Evolutionary conservation across 2,888 invertebrate genomes (phyloP), one percentile per base, ranked within the genome.

Genomic region (Phlogophora meticulosa): DNA sequence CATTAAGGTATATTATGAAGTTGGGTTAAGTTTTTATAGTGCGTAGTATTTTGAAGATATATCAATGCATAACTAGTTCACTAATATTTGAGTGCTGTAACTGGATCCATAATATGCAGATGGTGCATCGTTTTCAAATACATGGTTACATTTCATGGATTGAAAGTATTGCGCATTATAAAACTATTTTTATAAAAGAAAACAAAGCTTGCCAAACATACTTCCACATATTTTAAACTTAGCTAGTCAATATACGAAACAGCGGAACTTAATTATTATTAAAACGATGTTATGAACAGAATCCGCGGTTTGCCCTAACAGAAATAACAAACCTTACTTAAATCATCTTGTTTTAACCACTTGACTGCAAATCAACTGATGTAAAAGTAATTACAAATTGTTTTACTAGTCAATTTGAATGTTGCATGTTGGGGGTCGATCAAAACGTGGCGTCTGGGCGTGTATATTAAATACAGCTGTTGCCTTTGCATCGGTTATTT

Each of bases 351-450:
- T 42, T 60, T 49, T 45, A 13, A 45, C 36, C 11, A 11, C 66
- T 5, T 67, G 82, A 63, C 72, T 80, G 80, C 72, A 75, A 78
- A 72, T 59, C 51, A 74, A 69, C 53, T 51, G 40, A 63, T 55
- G 59, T 32, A 36, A 64, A 51, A 45, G 32, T 5, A 42, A 48
- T 53, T 34, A 69, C 60, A 79, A 78, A 81, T 77, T 72, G 80
- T 78, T 77, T 72, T 81, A 83, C 89, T 90, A 89, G 89, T 90
- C 89, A 89, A 88, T 82, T 88, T 78, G 71, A 76, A 75, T 80
- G 76, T 71, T 76, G 71, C 82, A 75, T 76, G 80, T 71, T 79
- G 80, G 82, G 80, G 74, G 76, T 74, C 64, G 80, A 82, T 72
- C 68, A 68, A 76, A 75, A 32, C 56, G 67, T 71, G 69, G 65